Evolutionary conservation across 2,888 invertebrate species (phyloP).

Genomic region (Neocrepidodera transversa): DNA sequence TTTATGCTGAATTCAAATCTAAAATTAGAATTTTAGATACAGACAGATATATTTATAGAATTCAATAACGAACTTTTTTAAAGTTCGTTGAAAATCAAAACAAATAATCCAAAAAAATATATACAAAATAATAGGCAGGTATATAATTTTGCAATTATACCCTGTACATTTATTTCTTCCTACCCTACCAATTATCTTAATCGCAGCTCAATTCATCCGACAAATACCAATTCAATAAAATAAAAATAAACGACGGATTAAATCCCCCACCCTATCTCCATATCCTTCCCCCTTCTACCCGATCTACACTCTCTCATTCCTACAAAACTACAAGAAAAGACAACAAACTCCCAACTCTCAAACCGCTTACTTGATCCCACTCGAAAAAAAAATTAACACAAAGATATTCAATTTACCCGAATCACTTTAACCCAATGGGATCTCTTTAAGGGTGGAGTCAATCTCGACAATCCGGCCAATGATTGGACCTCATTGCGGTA

Average conservation of each 20-base stretch:
- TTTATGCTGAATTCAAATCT: too few relatives aligned
- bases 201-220: slow-evolving; percentile 7
- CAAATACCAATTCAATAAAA: slow-evolving; percentile 10
- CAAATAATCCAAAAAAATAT: too few relatives aligned
- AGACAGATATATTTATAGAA: too few relatives aligned
- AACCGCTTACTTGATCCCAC: slow-evolving; percentile 53
- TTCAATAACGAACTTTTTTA: too few relatives aligned
- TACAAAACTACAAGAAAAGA: slow-evolving; percentile 36
- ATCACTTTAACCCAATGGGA: slow-evolving; percentile 62
- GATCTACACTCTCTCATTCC: too few relatives aligned
- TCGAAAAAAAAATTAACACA: slow-evolving; percentile 60
- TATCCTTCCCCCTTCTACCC: neutral
- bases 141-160: too few relatives aligned
- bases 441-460: slow-evolving; percentile 56
- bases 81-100: too few relatives aligned
- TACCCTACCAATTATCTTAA: slow-evolving; percentile 1
- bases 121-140: too few relatives aligned
- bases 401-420: slow-evolving; percentile 62
- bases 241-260: slow-evolving; percentile 4
- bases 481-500: slow-evolving; percentile 54
- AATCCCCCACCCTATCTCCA: neutral
- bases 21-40: too few relatives aligned
- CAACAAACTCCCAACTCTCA: slow-evolving; percentile 26
- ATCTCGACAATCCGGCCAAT: slow-evolving; percentile 56
- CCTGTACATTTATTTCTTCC: too few relatives aligned